Conservation (phyloP, 23 tunicate species). For the Ciona savignyi region DNA sequence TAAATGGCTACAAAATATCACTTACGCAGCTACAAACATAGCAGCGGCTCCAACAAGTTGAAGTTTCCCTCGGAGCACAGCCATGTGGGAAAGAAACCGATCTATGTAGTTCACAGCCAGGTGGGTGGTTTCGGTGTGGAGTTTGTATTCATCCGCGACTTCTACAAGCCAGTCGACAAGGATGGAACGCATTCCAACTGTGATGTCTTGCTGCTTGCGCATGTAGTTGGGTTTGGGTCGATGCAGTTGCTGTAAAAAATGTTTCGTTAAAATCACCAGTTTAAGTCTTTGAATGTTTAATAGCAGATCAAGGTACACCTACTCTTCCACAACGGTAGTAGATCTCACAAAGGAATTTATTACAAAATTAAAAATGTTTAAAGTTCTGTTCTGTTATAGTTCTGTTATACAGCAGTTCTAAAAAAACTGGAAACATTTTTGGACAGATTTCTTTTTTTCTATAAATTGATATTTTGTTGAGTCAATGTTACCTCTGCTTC, state of each 20-base stretch:
- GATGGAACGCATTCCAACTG: constrained; percentile 76
- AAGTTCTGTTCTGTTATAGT: no score
- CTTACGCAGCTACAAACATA: constrained; percentile 97
- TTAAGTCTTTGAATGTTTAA: no score
- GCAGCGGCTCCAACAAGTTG: constrained; percentile 98
- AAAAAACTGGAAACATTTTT: no score
- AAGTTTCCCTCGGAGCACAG: constrained; percentile 80
- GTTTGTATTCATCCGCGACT: constrained; percentile 83
- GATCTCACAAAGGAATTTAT: no score
- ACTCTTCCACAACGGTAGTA: no score
- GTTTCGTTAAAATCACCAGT: neutral
- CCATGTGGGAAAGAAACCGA: constrained; percentile 84
- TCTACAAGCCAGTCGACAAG: constrained; percentile 93
- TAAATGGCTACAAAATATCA: neutral
- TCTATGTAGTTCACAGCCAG: constrained; percentile 96
- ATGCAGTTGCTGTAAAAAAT: constrained; percentile 37
- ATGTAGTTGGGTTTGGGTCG: constrained; percentile 89
- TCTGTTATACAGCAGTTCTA: no score
- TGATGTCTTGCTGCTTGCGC: constrained; percentile 97
- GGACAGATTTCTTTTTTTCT: no score
- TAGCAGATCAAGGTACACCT: no score
- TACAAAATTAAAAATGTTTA: no score
- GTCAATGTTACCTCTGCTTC: constrained; percentile 84
- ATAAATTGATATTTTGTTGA: no score
- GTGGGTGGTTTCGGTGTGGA: constrained; percentile 78